These are phyloP conservation scores for Oreohelix idahoensis DNA, from an alignment of 1,140 invertebrate genomes.

Conservation along the genomic window DNA sequence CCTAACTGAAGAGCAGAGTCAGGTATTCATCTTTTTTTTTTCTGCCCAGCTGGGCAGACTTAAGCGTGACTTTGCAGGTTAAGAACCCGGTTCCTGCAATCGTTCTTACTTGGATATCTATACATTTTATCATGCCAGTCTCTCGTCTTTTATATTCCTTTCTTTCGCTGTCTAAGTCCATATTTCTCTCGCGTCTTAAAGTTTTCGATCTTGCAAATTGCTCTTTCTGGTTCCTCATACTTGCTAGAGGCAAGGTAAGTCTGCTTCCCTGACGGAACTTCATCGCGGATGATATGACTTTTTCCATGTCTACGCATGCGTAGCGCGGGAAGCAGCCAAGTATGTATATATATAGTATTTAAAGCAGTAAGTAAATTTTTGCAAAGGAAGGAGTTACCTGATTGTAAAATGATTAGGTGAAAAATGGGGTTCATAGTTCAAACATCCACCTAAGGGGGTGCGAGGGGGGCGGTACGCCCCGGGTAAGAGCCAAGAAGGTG, in stretches of 20 bases:
- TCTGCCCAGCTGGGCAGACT: too few species aligned
- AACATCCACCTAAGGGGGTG: constrained; percentile 49
- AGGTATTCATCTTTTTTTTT: too few species aligned
- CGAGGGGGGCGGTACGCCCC: too few species aligned
- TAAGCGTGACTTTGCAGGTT: too few species aligned
- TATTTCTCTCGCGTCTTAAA: constrained; percentile 21
- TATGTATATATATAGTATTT: too few species aligned
- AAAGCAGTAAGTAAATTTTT: too few species aligned
- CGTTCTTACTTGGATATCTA: too few species aligned
- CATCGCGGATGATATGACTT: constrained; percentile 52
- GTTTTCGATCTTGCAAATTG: constrained; percentile 38
- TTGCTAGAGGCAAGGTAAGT: constrained; percentile 50
- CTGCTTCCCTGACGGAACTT: constrained; percentile 53
- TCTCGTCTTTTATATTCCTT: constrained; percentile 17
- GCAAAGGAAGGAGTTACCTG: not conserved
- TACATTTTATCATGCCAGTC: not conserved
- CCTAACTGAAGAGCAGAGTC: too few species aligned
- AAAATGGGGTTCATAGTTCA: constrained; percentile 38
- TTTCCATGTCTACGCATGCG: constrained; percentile 56
- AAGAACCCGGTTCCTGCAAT: too few species aligned
- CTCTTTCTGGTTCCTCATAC: constrained; percentile 10
- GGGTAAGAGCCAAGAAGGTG: too few species aligned
- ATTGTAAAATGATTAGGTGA: constrained; percentile 36
- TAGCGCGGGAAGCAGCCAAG: constrained; percentile 59
- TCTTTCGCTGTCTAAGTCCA: not conserved